Evolutionary conservation across 2,113 vertebrate species (phyloP).

Genomic region (Oplegnathus fasciatus): DNA sequence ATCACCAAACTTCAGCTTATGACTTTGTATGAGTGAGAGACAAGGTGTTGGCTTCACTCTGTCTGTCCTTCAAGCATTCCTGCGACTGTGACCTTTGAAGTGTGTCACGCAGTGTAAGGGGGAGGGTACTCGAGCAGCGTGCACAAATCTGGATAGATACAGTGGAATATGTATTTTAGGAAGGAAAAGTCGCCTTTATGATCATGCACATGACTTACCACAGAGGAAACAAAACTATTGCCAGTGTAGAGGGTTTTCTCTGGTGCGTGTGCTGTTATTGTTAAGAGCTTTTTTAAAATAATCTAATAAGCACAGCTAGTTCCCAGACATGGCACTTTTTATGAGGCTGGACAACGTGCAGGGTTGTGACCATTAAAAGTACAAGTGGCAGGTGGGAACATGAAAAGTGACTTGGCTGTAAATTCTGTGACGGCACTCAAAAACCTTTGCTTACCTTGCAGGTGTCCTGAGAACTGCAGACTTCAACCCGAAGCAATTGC

Average conservation of each 20-base stretch:
- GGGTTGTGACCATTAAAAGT: background rate
- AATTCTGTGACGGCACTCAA: constrained; percentile 16
- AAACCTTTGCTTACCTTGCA: constrained; percentile 68
- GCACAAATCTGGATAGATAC: constrained; percentile 70
- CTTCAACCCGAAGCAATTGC: constrained; percentile 58
- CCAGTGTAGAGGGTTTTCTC: background rate
- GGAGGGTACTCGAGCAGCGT: constrained; percentile 73
- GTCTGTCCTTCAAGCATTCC: constrained; percentile 87
- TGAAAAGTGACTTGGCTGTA: background rate
- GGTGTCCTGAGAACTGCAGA: constrained; percentile 75
- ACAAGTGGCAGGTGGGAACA: background rate
- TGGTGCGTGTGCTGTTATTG: background rate
- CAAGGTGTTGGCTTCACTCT: constrained; percentile 78
- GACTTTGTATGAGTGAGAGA: constrained; percentile 66
- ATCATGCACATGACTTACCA: background rate
- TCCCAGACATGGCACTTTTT: constrained; percentile 13
- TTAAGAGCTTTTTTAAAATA: constrained; percentile 11
- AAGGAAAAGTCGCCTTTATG: constrained; percentile 24
- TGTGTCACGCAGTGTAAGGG: constrained; percentile 79
- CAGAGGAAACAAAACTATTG: constrained; percentile 10
- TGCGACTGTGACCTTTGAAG: constrained; percentile 89
- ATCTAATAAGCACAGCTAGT: background rate
- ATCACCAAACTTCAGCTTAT: constrained; percentile 66
- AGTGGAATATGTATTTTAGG: constrained; percentile 48
- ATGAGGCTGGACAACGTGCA: background rate